These are phyloP conservation scores for Taenioides sp. DNA, from an alignment of 2,797 vertebrate genomes.

Conservation along the genomic window DNA sequence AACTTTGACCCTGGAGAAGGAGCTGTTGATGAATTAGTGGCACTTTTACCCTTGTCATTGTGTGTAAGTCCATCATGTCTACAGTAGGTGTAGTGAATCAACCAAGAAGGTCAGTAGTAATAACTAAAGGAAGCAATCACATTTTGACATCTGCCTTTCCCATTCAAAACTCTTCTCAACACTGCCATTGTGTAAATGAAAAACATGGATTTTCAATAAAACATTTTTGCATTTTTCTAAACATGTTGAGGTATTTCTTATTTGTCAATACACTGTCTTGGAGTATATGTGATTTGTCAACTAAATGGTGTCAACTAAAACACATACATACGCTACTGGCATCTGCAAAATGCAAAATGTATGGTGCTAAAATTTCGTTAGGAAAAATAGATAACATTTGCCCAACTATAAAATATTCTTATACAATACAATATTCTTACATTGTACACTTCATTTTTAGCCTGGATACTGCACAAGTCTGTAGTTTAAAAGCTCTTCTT, in stretches of 20 bases:
- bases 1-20: slow-evolving; percentile 15
- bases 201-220: slow-evolving; percentile 65
- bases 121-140: slow-evolving; percentile 23
- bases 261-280: background rate
- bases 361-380: background rate
- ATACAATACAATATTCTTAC: no score
- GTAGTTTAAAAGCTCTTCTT: slow-evolving; percentile 11
- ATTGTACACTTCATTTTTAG: background rate
- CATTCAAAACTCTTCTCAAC: slow-evolving; percentile 33
- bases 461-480: background rate
- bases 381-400: background rate
- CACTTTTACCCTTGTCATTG: slow-evolving; percentile 27
- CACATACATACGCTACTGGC: background rate
- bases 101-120: slow-evolving; percentile 28
- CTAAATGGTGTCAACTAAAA: background rate
- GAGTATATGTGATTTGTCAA: background rate
- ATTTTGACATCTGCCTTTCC: slow-evolving; percentile 23
- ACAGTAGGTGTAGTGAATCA: slow-evolving; percentile 48
- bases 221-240: slow-evolving; percentile 69
- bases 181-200: slow-evolving; percentile 45
- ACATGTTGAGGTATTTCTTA: slow-evolving; percentile 16
- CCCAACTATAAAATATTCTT: background rate
- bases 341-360: background rate
- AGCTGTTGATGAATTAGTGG: slow-evolving; percentile 20
- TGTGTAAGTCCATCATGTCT: slow-evolving; percentile 21